Evolutionary conservation across 2,113 vertebrate species (phyloP).

Genomic region (Dissostichus mawsoni): DNA sequence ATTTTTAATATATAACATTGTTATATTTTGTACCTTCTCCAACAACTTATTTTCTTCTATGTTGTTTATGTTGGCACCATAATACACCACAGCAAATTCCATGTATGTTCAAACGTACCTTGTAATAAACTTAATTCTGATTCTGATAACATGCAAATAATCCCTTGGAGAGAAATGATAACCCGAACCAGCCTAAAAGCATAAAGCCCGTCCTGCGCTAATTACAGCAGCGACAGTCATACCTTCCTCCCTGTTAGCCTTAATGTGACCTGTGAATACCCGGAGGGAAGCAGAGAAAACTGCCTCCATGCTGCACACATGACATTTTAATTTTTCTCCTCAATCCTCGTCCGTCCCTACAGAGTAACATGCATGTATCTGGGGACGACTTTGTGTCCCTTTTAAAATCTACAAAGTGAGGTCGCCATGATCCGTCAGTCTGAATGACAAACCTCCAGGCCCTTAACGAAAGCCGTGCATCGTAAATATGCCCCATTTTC

Average conservation of each 20-base stretch:
- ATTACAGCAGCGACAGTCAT: conserved; percentile 56
- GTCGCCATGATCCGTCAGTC: conserved; percentile 16
- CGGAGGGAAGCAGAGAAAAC: conserved; percentile 31
- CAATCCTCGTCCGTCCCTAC: conserved; percentile 1
- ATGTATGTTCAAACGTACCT: no score
- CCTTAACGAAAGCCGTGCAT: conserved; percentile 20
- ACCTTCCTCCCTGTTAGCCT: conserved; percentile 54
- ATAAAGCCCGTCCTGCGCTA: conserved; percentile 47
- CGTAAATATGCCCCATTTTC: not conserved
- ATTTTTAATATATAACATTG: no score
- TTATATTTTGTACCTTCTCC: no score
- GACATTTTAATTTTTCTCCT: conserved; percentile 43
- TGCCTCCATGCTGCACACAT: conserved; percentile 20
- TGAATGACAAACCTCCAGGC: conserved; percentile 33
- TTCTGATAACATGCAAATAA: conserved; percentile 33
- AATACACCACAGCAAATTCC: no score
- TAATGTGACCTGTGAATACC: conserved; percentile 68
- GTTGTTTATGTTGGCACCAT: no score
- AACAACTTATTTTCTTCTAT: no score
- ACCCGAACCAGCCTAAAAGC: conserved; percentile 43
- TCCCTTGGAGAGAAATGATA: conserved; percentile 50
- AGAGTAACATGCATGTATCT: conserved; percentile 4
- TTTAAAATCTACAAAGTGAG: conserved; percentile 16
- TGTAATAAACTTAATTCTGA: no score
- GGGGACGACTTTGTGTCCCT: conserved; percentile 2